phyloP scores from a whole-genome alignment of 2,797 vertebrate species.

The Brachyrhaphis roseni region DNA sequence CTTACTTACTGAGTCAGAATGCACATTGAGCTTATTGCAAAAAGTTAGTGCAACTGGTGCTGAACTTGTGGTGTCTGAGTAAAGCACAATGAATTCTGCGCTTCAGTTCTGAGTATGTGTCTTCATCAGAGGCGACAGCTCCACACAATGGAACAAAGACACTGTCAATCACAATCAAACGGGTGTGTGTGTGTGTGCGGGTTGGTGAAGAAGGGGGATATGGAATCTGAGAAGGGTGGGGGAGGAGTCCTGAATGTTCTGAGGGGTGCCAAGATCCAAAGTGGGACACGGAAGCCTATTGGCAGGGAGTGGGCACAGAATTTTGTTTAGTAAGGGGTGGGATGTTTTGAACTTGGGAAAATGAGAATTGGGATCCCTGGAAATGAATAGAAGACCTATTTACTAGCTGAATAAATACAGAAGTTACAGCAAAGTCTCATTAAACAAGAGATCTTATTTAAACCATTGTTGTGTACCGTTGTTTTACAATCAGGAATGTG shows the following conservation, averaged over 20 bases:
- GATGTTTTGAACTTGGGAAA: slow-evolving; percentile 67
- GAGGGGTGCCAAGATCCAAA: slow-evolving; percentile 68
- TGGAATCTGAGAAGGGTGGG: slow-evolving; percentile 54
- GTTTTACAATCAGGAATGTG: slow-evolving; percentile 67
- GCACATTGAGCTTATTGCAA: neutral
- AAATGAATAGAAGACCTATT: slow-evolving; percentile 79
- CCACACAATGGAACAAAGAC: slow-evolving; percentile 84
- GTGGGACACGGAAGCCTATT: slow-evolving; percentile 68
- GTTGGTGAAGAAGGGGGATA: slow-evolving; percentile 34
- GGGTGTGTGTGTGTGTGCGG: slow-evolving; percentile 63
- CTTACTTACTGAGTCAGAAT: slow-evolving; percentile 5
- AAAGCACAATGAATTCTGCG: slow-evolving; percentile 59
- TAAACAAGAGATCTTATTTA: slow-evolving; percentile 76
- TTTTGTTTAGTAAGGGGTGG: slow-evolving; percentile 40
- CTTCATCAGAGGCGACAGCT: slow-evolving; percentile 87
- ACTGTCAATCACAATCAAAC: slow-evolving; percentile 87
- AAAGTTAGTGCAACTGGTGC: slow-evolving; percentile 56
- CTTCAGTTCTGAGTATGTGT: slow-evolving; percentile 75
- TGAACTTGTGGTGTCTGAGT: slow-evolving; percentile 55
- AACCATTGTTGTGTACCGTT: slow-evolving; percentile 74
- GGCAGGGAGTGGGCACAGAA: slow-evolving; percentile 40
- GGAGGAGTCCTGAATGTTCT: slow-evolving; percentile 75
- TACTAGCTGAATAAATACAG: slow-evolving; percentile 79
- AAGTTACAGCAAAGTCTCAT: slow-evolving; percentile 79
- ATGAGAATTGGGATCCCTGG: slow-evolving; percentile 65